Evolutionary conservation across 2,113 vertebrate genomes (phyloP).

Genomic region (Castor canadensis): DNA sequence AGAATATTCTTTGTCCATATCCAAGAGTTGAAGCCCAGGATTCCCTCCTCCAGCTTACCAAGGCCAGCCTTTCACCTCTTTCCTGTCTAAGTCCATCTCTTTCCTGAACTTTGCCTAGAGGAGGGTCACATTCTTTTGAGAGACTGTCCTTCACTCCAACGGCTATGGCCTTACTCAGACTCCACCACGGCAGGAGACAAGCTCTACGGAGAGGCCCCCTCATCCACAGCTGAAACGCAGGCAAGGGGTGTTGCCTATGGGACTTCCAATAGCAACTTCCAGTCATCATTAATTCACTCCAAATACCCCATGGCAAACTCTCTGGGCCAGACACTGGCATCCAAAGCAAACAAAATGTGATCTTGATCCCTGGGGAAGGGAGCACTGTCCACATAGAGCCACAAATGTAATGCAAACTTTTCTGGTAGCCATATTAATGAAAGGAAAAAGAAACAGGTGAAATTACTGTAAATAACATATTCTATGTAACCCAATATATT

Average conservation of each 20-base stretch:
- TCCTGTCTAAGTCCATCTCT: background rate
- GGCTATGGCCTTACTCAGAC: background rate
- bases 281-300: background rate
- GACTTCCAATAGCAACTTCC: background rate
- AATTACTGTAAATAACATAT: background rate
- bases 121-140: background rate
- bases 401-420: background rate
- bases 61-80: background rate
- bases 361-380: background rate
- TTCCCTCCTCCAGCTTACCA: background rate
- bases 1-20: background rate
- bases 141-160: background rate
- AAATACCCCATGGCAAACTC: background rate
- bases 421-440: background rate
- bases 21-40: background rate
- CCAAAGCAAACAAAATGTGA: background rate
- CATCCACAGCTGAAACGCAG: background rate
- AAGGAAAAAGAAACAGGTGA: background rate
- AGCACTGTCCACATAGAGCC: background rate
- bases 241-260: rapidly evolving
- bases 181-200: background rate
- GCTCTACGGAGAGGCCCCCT: background rate
- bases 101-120: background rate
- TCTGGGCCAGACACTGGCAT: background rate
- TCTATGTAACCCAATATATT: background rate